Conservation (phyloP, 2,113 vertebrate species). For the Brienomyrus brachyistius region DNA sequence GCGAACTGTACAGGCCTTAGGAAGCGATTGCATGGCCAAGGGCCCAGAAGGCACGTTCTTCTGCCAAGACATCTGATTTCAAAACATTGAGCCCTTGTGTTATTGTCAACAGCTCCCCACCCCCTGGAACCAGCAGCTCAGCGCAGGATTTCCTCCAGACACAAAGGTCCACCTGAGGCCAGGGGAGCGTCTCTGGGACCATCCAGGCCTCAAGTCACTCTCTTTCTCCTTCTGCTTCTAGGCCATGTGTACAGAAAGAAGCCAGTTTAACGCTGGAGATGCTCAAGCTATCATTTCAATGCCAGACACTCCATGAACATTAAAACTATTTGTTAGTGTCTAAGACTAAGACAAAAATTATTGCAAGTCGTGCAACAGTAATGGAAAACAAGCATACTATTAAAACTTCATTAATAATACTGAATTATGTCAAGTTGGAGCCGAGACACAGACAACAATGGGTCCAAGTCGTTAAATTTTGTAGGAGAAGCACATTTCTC, state of each 20-base stretch:
- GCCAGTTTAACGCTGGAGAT: background rate
- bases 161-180: slow-evolving; percentile 7
- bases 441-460: background rate
- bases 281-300: too few relatives aligned
- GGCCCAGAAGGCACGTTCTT: background rate
- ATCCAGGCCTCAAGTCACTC: background rate
- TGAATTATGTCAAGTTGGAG: background rate
- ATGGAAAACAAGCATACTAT: background rate
- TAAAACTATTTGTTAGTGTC: background rate
- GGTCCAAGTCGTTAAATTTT: background rate
- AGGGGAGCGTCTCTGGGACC: background rate
- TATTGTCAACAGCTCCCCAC: slow-evolving; percentile 1
- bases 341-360: background rate
- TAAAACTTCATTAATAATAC: background rate
- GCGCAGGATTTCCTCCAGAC: slow-evolving; percentile 22
- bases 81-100: background rate
- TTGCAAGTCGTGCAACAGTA: background rate
- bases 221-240: background rate
- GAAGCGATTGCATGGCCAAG: background rate
- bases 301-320: too few relatives aligned
- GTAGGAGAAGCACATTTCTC: too few relatives aligned
- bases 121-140: background rate
- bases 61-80: slow-evolving; percentile 10
- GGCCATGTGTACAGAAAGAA: background rate
- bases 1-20: background rate